phyloP scores from a whole-genome alignment of 2,113 vertebrate species.

The Semnornis frantzii region DNA sequence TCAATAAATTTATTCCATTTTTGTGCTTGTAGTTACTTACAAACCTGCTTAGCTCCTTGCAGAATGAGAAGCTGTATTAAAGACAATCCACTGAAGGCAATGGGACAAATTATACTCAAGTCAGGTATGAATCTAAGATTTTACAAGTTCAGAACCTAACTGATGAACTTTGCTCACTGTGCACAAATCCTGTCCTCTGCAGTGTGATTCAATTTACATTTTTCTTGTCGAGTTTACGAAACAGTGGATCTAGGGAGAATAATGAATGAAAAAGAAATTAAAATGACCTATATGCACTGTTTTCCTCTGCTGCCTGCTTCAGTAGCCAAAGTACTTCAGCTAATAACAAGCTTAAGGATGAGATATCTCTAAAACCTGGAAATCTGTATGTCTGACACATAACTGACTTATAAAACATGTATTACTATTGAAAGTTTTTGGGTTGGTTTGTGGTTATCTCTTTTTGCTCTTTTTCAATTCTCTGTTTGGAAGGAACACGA shows the following conservation, averaged over 20 bases:
- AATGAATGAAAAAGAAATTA: neutral
- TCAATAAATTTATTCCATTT: slow-evolving; percentile 12
- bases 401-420: neutral
- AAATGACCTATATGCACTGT: neutral
- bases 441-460: neutral
- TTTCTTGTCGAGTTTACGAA: neutral
- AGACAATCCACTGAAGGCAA: neutral
- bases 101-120: neutral
- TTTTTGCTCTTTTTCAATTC: neutral
- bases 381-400: neutral
- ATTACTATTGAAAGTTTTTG: neutral
- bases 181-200: neutral
- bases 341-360: neutral
- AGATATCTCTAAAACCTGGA: neutral
- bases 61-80: neutral
- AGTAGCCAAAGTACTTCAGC: neutral
- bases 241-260: neutral
- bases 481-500: neutral
- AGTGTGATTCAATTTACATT: neutral
- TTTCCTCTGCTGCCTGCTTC: neutral
- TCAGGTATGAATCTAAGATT: neutral
- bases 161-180: neutral
- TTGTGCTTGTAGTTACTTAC: slow-evolving; percentile 25
- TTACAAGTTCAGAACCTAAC: slow-evolving; percentile 15
- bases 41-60: neutral